Evolutionary conservation across 2,113 vertebrate genomes (phyloP).

Genomic region (Epinephelus cyanopodus): DNA sequence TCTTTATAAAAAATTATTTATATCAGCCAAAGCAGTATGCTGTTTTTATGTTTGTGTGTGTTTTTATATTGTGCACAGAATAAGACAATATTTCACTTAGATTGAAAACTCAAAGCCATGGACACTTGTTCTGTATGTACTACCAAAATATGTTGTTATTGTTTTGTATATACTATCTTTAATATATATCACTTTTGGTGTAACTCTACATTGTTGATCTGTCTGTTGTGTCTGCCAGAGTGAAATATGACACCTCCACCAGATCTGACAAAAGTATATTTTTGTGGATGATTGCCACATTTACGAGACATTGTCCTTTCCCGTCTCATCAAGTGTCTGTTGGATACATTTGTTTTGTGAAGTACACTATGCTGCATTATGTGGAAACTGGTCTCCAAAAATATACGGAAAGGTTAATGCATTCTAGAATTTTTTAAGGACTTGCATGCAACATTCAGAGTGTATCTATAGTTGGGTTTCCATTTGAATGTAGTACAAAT

Average conservation of each 20-base stretch:
- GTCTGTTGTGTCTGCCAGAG: conserved; percentile 35
- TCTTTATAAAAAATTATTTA: conserved; percentile 82
- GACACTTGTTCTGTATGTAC: conserved; percentile 90
- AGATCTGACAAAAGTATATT: conserved; percentile 85
- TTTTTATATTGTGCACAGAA: conserved; percentile 89
- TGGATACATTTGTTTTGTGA: conserved; percentile 26
- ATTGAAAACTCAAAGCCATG: conserved; percentile 91
- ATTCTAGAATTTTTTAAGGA: not conserved
- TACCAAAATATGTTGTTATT: conserved; percentile 87
- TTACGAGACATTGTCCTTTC: not conserved
- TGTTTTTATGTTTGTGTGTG: conserved; percentile 84
- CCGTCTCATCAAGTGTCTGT: not conserved
- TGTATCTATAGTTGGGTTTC: too few relatives aligned
- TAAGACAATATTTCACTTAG: conserved; percentile 88
- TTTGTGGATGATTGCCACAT: not conserved
- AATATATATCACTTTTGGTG: conserved; percentile 93
- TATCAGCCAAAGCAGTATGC: conserved; percentile 95
- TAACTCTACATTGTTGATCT: conserved; percentile 86
- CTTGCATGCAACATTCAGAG: too few relatives aligned
- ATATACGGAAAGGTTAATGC: not conserved
- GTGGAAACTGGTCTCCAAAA: not conserved
- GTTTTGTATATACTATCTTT: conserved; percentile 93
- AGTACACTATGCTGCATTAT: not conserved
- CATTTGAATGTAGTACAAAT: too few relatives aligned
- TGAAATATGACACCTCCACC: conserved; percentile 80